Evolutionary conservation across 2,113 vertebrate genomes (phyloP).

Genomic region (Athene noctua): DNA sequence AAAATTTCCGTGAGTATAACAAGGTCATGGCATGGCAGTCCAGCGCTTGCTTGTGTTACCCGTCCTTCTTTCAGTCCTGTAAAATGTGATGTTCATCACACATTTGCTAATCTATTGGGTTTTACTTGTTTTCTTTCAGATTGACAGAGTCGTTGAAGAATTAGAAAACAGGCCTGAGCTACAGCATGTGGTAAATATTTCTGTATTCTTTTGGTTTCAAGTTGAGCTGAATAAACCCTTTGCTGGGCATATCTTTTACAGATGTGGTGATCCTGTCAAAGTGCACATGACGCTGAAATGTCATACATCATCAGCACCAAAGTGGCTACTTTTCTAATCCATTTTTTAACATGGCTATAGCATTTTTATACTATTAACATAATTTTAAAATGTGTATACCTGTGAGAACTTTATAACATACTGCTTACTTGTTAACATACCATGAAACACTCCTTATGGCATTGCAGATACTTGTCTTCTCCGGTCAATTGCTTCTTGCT

Average conservation of each 20-base stretch:
- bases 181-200: conserved; percentile 86
- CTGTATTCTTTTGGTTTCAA: neutral
- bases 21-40: neutral
- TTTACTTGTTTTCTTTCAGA: conserved; percentile 72
- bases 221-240: neutral
- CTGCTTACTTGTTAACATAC: neutral
- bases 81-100: neutral
- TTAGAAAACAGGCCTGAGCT: conserved; percentile 89
- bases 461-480: neutral
- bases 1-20: conserved; percentile 91
- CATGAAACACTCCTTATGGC: neutral
- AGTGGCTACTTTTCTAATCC: neutral
- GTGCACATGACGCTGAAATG: neutral
- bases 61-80: neutral
- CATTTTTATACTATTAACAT: neutral
- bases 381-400: neutral
- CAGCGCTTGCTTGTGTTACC: neutral
- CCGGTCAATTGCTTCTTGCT: neutral
- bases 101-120: neutral
- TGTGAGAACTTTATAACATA: neutral
- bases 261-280: neutral
- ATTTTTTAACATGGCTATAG: neutral
- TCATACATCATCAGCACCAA: neutral
- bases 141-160: conserved; percentile 93
- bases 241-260: neutral